A percentile compares a stretch with the other conserved stretches of the same genome.
phyloP scores from a whole-genome alignment of 2,113 vertebrate genomes.

The Tychaedon coryphoeus region DNA sequence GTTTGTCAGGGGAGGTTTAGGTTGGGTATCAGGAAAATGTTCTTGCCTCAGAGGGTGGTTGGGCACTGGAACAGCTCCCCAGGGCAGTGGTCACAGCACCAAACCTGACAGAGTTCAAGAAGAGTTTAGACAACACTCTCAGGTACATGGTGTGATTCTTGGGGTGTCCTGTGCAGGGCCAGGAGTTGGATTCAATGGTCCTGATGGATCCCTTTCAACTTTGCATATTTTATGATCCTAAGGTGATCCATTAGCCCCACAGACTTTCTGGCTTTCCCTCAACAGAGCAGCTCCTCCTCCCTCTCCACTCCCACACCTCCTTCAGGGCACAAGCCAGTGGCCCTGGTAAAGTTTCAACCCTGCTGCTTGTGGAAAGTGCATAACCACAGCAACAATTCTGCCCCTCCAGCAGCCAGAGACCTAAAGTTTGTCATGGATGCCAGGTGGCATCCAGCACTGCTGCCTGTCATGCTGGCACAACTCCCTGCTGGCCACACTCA shows the following conservation, averaged over 20 bases:
- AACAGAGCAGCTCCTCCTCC: background rate
- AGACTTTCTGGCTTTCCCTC: background rate
- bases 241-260: background rate
- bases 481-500: background rate
- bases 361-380: background rate
- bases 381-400: background rate
- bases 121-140: fast-evolving
- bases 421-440: fast-evolving
- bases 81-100: background rate
- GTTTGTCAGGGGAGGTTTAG: background rate
- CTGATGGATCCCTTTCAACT: background rate
- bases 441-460: background rate
- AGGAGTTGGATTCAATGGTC: background rate
- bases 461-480: background rate
- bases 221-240: fast-evolving
- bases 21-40: background rate
- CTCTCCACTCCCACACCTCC: fast-evolving
- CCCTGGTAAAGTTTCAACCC: background rate
- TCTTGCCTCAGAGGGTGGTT: background rate
- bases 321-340: background rate
- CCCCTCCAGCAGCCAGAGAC: fast-evolving
- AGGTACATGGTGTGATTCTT: background rate
- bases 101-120: background rate
- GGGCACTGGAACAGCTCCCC: background rate
- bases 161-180: no score